A percentile compares a stretch with the other conserved stretches of the same genome.
These are phyloP conservation scores for Hoplias malabaricus DNA, from an alignment of 2,113 vertebrate species.

Conservation along the genomic window DNA sequence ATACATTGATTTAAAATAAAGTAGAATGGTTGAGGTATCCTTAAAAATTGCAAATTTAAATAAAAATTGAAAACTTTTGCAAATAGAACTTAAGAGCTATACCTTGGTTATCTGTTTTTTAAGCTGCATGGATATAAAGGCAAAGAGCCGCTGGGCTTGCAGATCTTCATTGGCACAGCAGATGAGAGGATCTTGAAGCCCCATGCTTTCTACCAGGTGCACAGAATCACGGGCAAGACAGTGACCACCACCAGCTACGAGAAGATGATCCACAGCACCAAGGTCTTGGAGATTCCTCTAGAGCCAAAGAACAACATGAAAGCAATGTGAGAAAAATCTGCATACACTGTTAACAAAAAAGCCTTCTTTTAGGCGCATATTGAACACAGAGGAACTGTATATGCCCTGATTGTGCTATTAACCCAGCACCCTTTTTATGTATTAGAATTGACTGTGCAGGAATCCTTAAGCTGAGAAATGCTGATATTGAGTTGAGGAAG, in stretches of 20 bases:
- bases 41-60: too few species aligned
- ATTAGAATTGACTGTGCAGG: conserved; percentile 94
- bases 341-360: neutral
- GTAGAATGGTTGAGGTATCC: too few species aligned
- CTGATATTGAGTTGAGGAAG: conserved; percentile 95
- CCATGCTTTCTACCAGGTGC: conserved; percentile 97
- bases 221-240: conserved; percentile 96
- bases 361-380: neutral
- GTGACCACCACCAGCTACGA: conserved; percentile 97
- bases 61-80: too few species aligned
- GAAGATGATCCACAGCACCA: conserved; percentile 91
- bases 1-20: too few species aligned
- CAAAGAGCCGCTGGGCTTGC: conserved; percentile 90
- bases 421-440: neutral
- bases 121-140: conserved; percentile 96
- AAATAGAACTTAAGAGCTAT: too few species aligned
- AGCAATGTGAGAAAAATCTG: conserved; percentile 83
- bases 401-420: neutral
- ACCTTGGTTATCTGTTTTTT: conserved; percentile 1
- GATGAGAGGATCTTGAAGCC: conserved; percentile 96
- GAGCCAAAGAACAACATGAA: conserved; percentile 98
- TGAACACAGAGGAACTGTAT: neutral
- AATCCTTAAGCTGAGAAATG: conserved; percentile 94
- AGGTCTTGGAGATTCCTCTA: conserved; percentile 93
- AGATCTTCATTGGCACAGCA: conserved; percentile 98